Base-by-base conservation (phyloP, 2,113 vertebrate species). In the Aviceda subcristata region DNA sequence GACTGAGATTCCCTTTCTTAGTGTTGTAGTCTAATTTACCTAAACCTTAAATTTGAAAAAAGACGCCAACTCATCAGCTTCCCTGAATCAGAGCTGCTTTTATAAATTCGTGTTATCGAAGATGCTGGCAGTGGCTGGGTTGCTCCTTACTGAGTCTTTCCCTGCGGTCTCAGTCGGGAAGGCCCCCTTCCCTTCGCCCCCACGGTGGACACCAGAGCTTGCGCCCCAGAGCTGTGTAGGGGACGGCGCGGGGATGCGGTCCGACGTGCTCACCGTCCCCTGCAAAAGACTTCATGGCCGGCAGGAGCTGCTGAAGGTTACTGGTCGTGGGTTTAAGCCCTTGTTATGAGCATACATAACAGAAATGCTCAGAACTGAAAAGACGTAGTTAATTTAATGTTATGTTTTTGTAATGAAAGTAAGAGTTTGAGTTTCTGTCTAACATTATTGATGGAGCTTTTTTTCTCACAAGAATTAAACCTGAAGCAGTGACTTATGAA, bases 401-500 rank as follows among this genome's bases (percentile, higher is more conserved):
- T 73, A 11, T 1, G 9, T 59, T 84, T 84, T 64, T 92, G 55
- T 67, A 78, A 62, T 55, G 30, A 43, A 78, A 50, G 63, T 27
- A 20, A 76, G 71, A 63, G 18, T 67, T 83, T 73, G 66, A 87
- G 57, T 62, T 92, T 81, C 46, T 62, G 1, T 80, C 41, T 60
- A 63, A 43, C 0, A 6, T 84, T 94, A 72, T 41, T 78, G 83
- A 62, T 87, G 51, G 83, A 78, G 20, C 14, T 72, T 89, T 92
- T 93, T 80, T 23, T 79, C 46, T 88, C 62, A 91, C 8, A 68
- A 73, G 83, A 81, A 94, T 64, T 78, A 86, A 94, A 97, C 83
- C 86, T 15, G 24, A 87, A 94, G 86, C 86, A 72, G 46, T 56
- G 83, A 72, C 10, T 92, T 92, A 62, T 72, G 95, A 96, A 72